Conservation (phyloP, 2,888 invertebrate genomes). For the Acanthosoma haemorrhoidale region DNA sequence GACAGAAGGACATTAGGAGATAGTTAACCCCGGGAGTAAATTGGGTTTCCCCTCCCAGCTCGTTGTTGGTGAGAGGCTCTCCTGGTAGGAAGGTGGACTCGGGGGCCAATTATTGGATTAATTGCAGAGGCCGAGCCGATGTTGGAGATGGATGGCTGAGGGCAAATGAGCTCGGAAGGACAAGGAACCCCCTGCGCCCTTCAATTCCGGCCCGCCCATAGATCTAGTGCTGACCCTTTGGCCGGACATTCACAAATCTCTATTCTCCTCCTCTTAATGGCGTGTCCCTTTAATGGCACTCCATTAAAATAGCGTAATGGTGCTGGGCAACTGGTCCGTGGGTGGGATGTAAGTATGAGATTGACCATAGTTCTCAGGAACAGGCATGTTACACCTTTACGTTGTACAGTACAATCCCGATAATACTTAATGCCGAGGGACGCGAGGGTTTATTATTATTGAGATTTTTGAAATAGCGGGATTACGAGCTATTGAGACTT, state of each 20-base stretch:
- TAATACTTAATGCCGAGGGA: too few relatives aligned
- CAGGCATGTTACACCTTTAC: too few relatives aligned
- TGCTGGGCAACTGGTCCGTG: not conserved
- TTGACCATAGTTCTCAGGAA: too few relatives aligned
- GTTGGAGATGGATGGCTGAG: conserved; percentile 17
- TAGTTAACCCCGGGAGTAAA: conserved; percentile 27
- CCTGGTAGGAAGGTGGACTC: conserved; percentile 7
- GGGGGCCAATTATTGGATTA: conserved; percentile 26
- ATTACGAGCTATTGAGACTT: too few relatives aligned
- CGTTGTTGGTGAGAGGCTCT: not conserved
- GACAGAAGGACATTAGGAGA: conserved; percentile 26
- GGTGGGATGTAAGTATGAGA: too few relatives aligned
- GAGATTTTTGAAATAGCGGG: too few relatives aligned
- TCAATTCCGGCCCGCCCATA: conserved; percentile 4
- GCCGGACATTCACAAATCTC: conserved; percentile 30
- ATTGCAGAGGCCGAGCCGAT: not conserved
- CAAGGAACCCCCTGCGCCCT: not conserved
- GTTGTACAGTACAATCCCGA: too few relatives aligned
- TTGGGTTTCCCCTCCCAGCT: too few relatives aligned
- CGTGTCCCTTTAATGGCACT: conserved; percentile 21
- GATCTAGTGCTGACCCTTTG: not conserved
- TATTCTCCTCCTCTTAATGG: conserved; percentile 17
- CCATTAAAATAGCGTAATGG: conserved; percentile 25
- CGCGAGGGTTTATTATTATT: too few relatives aligned
- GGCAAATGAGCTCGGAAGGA: not conserved